Evolutionary conservation across 2,113 vertebrate species (phyloP), one percentile per base, ranked within the genome.

Genomic region (Coturnix japonica): DNA sequence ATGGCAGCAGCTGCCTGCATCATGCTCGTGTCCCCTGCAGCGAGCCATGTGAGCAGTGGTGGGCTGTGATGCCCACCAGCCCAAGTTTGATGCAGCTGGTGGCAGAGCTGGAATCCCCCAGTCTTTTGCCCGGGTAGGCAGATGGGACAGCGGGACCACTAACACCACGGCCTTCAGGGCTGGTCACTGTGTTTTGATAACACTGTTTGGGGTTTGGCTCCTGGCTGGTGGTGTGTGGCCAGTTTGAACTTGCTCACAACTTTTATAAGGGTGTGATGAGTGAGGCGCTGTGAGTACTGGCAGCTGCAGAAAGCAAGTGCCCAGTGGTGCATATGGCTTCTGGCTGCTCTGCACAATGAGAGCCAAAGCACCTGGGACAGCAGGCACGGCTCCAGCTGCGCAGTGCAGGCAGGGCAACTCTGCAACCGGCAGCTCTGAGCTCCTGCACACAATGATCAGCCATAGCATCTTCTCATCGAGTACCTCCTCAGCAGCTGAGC

Each of bases 391-490:
- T 84, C 39, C 51, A 53, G 51, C 26, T 53, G 26, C 6, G 15
- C 59, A 73, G 72, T 20, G 22, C 20, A 13, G 80, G 41, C 25
- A 54, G 10, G 75, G 90, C 13, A 20, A 67, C 77, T 76, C 89
- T 49, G 35, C 69, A 41, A 81, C 67, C 41, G 63, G 43, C 74
- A 92, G 30, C 43, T 70, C 67, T 0, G 63, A 91, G 33, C 73
- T 74, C 85, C 39, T 83, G 21, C 86, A 70, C 21, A 94, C 89
- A 37, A 46, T 75, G 33, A 83, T 85, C 4, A 5, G 77, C 65
- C 90, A 78, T 77, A 96, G 92, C 56, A 89, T 94, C 90, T 96
- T 96, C 84, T 80, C 90, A 46, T 69, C 81, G 37, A 54, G 73
- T 35, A n/a, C 23, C 15, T 78, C 83, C 46, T 19, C 81, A n/a